These are phyloP conservation scores for Mechanitis mazaeus DNA, from an alignment of 2,888 invertebrate genomes.

Conservation along the genomic window DNA sequence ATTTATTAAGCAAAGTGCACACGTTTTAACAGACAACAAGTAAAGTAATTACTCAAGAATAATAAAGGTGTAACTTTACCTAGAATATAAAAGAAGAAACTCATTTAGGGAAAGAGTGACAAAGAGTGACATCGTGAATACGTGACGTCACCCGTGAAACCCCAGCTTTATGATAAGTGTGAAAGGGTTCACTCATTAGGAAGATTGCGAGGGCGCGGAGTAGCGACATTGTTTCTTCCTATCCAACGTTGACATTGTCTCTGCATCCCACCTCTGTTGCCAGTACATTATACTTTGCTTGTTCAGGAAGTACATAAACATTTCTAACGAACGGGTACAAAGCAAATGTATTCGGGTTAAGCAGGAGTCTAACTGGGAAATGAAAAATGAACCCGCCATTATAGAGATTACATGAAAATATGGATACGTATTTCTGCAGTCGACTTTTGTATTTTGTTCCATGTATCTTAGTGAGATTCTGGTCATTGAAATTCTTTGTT, in stretches of 20 bases:
- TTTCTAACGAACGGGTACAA: conserved; percentile 50
- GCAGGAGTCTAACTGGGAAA: conserved; percentile 45
- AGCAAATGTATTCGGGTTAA: conserved; percentile 63
- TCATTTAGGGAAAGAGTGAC: conserved; percentile 53
- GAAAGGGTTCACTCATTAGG: conserved; percentile 76
- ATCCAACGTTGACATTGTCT: conserved; percentile 52
- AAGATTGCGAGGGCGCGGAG: conserved; percentile 72
- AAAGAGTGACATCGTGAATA: conserved; percentile 62
- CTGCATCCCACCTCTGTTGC: conserved; percentile 49
- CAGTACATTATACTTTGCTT: conserved; percentile 49
- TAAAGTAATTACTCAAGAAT: conserved; percentile 22
- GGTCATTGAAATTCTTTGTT: no score
- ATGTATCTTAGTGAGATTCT: no score
- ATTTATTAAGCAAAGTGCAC: no score
- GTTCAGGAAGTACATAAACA: conserved; percentile 57
- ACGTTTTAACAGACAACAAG: conserved; percentile 1
- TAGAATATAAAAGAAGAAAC: conserved; percentile 37
- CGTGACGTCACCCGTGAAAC: conserved; percentile 71
- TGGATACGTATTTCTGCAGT: neutral
- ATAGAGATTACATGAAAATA: conserved; percentile 46
- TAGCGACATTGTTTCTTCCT: conserved; percentile 55
- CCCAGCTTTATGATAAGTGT: conserved; percentile 70
- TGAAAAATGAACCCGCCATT: conserved; percentile 53
- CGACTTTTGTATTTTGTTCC: neutral
- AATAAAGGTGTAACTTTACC: conserved; percentile 18